Conservation (phyloP, 1,140 invertebrate genomes). For the Vanessa atalanta region DNA sequence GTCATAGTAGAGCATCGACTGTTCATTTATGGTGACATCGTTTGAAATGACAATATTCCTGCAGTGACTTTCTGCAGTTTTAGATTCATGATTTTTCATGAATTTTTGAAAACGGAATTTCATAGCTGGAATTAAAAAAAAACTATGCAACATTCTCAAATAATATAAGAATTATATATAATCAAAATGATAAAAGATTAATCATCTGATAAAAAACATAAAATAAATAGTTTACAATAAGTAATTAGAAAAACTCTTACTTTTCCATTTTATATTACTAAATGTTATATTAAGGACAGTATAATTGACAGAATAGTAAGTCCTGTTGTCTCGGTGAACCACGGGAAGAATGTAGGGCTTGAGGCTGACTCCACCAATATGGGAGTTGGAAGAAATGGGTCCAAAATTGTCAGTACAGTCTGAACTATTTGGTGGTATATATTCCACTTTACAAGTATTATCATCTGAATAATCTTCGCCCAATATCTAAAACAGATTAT, state of each 20-base stretch:
- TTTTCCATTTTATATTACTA: constrained; percentile 76
- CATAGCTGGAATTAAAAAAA: constrained; percentile 59
- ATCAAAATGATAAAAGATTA: not conserved
- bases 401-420: constrained; percentile 64
- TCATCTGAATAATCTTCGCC: constrained; percentile 51
- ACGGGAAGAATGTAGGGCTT: constrained; percentile 57
- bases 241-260: constrained; percentile 51
- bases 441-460: constrained; percentile 62
- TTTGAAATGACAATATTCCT: constrained; percentile 70
- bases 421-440: constrained; percentile 54
- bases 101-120: constrained; percentile 66
- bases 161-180: not conserved
- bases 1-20: constrained; percentile 72
- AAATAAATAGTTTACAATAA: constrained; percentile 4
- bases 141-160: not conserved
- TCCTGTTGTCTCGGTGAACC: constrained; percentile 19
- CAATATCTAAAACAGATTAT: constrained; percentile 51
- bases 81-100: too few species aligned
- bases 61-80: constrained; percentile 60
- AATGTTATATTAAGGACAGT: constrained; percentile 73
- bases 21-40: constrained; percentile 61
- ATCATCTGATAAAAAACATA: not conserved
- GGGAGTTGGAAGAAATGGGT: constrained; percentile 54
- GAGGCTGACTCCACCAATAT: constrained; percentile 67
- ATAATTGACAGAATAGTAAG: constrained; percentile 47